Conservation (phyloP, 92 coral and sea anemone species). For the Parazoanthus atlanticus region DNA sequence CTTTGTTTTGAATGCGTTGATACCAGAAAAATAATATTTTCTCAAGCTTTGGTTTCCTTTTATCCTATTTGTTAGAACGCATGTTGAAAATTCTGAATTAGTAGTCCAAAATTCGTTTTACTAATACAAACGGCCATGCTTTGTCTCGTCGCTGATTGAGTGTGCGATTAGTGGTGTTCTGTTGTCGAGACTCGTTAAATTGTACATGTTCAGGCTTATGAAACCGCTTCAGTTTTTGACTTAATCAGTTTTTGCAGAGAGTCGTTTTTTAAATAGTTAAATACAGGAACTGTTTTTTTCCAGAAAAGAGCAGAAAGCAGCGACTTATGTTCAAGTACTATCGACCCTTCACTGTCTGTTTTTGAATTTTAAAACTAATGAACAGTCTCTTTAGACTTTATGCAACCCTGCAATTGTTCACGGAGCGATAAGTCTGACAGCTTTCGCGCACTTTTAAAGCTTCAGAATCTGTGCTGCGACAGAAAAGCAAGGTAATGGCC, state of each 20-base stretch:
- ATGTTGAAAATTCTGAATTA: too few relatives aligned
- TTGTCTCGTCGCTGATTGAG: neutral
- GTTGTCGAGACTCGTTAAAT: neutral
- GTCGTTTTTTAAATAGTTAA: neutral
- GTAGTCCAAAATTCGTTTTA: neutral
- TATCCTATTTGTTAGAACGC: neutral
- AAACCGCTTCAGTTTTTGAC: neutral
- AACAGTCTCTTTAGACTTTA: neutral
- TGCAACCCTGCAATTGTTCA: constrained; percentile 3
- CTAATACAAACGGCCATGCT: neutral
- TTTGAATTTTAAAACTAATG: neutral
- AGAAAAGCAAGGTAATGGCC: neutral
- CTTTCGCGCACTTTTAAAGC: neutral
- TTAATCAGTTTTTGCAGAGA: neutral
- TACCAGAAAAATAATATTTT: neutral
- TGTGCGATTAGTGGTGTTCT: neutral
- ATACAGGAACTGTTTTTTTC: neutral
- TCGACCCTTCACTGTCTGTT: neutral
- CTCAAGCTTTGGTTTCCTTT: neutral
- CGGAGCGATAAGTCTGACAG: neutral
- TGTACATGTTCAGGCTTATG: neutral
- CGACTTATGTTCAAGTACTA: too few relatives aligned
- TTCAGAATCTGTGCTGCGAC: neutral
- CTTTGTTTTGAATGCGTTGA: neutral
- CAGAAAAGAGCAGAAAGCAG: neutral